A percentile compares a stretch with the other conserved stretches of the same genome.
These are phyloP conservation scores for Sinonovacula constricta DNA, from an alignment of 1,140 invertebrate genomes.

Conservation along the genomic window DNA sequence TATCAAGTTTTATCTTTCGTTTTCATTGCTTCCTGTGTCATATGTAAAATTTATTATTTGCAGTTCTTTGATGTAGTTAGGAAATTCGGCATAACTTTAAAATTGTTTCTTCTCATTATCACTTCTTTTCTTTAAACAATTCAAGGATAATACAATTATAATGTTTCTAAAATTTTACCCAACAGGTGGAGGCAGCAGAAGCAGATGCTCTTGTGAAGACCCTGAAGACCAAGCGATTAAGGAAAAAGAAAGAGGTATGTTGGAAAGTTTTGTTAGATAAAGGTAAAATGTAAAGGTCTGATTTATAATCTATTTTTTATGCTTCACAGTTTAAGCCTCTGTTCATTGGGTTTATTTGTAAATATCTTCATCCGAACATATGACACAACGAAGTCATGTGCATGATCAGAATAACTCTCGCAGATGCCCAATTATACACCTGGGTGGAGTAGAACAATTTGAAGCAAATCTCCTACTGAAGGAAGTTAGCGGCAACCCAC, in stretches of 20 bases:
- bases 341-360: too few relatives aligned
- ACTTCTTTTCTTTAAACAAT: neutral
- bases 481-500: too few relatives aligned
- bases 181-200: slow-evolving; percentile 53
- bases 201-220: slow-evolving; percentile 58
- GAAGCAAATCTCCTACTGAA: too few relatives aligned
- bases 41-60: neutral
- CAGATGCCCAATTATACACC: too few relatives aligned
- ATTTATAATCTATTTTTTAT: too few relatives aligned
- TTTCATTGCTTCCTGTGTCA: neutral
- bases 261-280: too few relatives aligned
- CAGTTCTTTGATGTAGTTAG: neutral
- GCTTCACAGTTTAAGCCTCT: too few relatives aligned
- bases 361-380: too few relatives aligned
- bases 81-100: neutral
- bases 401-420: too few relatives aligned
- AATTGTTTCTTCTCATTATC: neutral
- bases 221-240: slow-evolving; percentile 53
- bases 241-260: slow-evolving; percentile 58
- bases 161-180: neutral
- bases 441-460: too few relatives aligned
- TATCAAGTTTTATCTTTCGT: neutral
- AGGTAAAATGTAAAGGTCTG: too few relatives aligned
- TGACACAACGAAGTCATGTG: too few relatives aligned
- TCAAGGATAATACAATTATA: neutral